phyloP scores from a whole-genome alignment of 2,113 vertebrate genomes.

The Perca fluviatilis region DNA sequence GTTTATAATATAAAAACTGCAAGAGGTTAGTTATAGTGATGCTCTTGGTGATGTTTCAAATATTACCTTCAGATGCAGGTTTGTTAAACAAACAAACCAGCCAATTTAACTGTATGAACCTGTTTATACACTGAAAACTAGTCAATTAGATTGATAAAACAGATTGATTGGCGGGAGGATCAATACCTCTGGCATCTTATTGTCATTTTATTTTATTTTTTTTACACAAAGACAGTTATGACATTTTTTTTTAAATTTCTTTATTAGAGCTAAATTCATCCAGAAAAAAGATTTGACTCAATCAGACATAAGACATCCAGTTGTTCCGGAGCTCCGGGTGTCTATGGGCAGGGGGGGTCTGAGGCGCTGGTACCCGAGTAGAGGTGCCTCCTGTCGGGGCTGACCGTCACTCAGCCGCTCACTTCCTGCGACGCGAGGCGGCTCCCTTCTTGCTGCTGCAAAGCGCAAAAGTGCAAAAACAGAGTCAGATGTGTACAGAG shows the following conservation, averaged over 20 bases:
- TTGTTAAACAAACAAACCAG: too few relatives aligned
- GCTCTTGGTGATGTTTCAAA: too few relatives aligned
- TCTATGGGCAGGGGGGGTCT: background rate
- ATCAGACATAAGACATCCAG: slow-evolving; percentile 36
- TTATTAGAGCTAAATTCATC: slow-evolving; percentile 45
- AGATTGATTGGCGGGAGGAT: background rate
- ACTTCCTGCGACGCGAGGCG: slow-evolving; percentile 95
- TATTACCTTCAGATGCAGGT: background rate
- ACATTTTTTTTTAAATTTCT: slow-evolving; percentile 15
- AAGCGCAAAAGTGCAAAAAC: slow-evolving; percentile 45
- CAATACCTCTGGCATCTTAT: slow-evolving; percentile 40
- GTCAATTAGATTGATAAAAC: slow-evolving; percentile 31
- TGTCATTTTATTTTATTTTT: slow-evolving; percentile 49
- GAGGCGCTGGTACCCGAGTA: slow-evolving; percentile 3
- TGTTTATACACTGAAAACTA: background rate
- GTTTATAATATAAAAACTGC: background rate
- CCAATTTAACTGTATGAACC: too few relatives aligned
- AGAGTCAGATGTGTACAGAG: slow-evolving; percentile 34
- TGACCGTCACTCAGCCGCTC: slow-evolving; percentile 59
- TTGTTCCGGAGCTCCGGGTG: background rate
- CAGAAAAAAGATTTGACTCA: slow-evolving; percentile 30
- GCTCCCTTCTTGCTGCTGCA: slow-evolving; percentile 97
- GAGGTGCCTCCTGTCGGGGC: slow-evolving; percentile 27
- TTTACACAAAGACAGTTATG: slow-evolving; percentile 57
- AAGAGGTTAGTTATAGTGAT: too few relatives aligned